Percentiles rank a stretch among this genome's conserved stretches.
Conservation (phyloP, 1,140 invertebrate genomes). For the Brachystomella parvula region DNA sequence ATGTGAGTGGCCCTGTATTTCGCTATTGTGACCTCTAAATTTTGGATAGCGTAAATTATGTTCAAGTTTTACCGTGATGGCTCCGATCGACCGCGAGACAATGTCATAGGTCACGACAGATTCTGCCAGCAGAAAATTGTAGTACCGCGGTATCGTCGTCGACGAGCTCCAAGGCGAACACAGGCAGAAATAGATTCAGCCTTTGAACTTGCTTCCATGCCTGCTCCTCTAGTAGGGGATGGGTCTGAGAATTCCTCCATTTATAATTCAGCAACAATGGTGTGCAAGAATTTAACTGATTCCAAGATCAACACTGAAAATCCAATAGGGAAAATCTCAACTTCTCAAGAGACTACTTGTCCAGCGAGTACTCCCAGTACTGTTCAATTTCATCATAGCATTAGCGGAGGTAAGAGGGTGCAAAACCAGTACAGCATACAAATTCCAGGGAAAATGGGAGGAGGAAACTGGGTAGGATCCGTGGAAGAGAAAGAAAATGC, state of each 20-base stretch:
- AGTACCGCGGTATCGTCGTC: not conserved
- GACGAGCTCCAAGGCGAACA: not conserved
- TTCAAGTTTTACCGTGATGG: slow-evolving; percentile 9
- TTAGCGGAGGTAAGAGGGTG: too few relatives aligned
- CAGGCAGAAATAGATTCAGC: slow-evolving; percentile 3
- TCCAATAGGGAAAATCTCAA: not conserved
- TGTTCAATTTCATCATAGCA: not conserved
- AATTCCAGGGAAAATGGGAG: too few relatives aligned
- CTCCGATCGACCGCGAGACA: not conserved
- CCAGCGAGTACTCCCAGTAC: not conserved
- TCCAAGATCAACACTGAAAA: not conserved
- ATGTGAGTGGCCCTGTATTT: too few relatives aligned
- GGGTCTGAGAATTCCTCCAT: not conserved
- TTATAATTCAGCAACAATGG: not conserved
- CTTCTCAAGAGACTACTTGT: not conserved
- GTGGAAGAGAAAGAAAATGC: not conserved
- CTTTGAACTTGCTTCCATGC: slow-evolving; percentile 1
- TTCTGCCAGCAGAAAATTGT: slow-evolving; percentile 3
- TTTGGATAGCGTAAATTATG: too few relatives aligned
- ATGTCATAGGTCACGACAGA: slow-evolving; percentile 6
- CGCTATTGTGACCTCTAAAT: too few relatives aligned
- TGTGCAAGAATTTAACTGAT: not conserved
- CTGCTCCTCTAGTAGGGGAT: not conserved
- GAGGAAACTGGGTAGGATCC: too few relatives aligned
- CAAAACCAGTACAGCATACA: too few relatives aligned